Base-by-base conservation (phyloP, 2,888 invertebrate genomes). In the Oasisia sp. region DNA sequence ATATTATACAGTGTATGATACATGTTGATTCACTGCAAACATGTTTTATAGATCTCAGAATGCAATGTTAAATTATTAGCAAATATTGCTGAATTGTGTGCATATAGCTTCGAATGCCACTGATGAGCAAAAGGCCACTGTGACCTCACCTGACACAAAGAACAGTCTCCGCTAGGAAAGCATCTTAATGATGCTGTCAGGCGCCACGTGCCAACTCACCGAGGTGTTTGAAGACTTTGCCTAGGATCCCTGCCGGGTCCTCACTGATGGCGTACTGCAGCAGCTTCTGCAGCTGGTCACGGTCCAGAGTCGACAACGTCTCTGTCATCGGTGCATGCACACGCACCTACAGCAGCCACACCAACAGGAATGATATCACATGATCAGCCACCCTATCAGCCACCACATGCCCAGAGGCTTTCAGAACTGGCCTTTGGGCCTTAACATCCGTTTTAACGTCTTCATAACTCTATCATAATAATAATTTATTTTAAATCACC, bases 271-370 rank as follows among this genome's bases (percentile, higher is more conserved):
- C 93, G 45, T 94, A 94, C 92, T 94, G 94, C 32, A 94, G 92
- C 45, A 94, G 90, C 91, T 94, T 94, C 92, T 93, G 94, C 4
- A 94, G 92, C 91, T 94, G 94, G 89, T 93, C 91, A 3, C 93
- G 91, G 91, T 93, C 56, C 32, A 94, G 92, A 1, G 93, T 93
- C 5, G 93, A 93, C 38, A 94, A 91, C 1, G 93, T 92, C 91
- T 94, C 94, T 11, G 93, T 94, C 93, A 94, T 93, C 14, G 94
- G 94, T 5, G 93, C 94, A 92, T 94, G 93, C 14, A 94, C 93
- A 38, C 91, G n/a, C 27, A 94, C 94, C 93, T 93, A 89, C 44
- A 45, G 3, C 50, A 74, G 74, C 27, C 14, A 91, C 2, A 14
- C 12, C 14, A 14, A 45, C 12, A 45, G n/a, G 14, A 91, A 44